Evolutionary conservation across 1,140 invertebrate genomes (phyloP).

Genomic region (Drosophila nikananu): DNA sequence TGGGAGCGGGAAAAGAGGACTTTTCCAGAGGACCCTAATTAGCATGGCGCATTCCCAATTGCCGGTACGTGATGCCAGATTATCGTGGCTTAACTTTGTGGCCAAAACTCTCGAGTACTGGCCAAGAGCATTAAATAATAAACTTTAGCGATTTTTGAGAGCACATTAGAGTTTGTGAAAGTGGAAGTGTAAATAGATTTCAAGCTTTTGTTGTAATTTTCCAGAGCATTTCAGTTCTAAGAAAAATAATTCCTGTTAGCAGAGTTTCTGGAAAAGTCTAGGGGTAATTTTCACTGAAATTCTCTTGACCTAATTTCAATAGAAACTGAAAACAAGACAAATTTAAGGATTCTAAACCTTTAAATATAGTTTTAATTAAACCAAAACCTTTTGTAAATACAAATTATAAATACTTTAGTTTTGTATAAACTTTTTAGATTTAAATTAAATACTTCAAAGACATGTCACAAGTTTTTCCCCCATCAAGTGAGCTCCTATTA

Average conservation of each 20-base stretch:
- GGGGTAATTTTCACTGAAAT: not conserved
- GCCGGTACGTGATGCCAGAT: conserved; percentile 71
- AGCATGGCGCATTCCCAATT: conserved; percentile 78
- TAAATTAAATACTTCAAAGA: not conserved
- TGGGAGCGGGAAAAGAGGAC: conserved; percentile 19
- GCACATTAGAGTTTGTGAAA: not conserved
- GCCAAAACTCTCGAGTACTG: conserved; percentile 8
- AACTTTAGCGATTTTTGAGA: not conserved
- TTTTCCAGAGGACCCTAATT: conserved; percentile 59
- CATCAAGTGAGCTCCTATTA: not conserved
- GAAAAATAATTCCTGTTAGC: not conserved
- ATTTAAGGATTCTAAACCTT: not conserved
- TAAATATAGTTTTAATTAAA: too few species aligned
- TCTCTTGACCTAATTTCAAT: not conserved
- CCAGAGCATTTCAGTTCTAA: not conserved
- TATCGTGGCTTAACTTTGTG: conserved; percentile 42
- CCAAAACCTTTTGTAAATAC: too few species aligned
- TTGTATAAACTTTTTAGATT: not conserved
- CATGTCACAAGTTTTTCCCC: not conserved
- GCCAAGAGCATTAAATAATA: conserved; percentile 20
- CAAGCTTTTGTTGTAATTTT: not conserved
- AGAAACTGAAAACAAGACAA: not conserved
- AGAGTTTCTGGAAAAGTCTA: not conserved
- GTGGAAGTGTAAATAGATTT: not conserved
- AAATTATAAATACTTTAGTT: too few species aligned